phyloP scores from a whole-genome alignment of 2,888 invertebrate species.

The Eucriotettix oculatus region DNA sequence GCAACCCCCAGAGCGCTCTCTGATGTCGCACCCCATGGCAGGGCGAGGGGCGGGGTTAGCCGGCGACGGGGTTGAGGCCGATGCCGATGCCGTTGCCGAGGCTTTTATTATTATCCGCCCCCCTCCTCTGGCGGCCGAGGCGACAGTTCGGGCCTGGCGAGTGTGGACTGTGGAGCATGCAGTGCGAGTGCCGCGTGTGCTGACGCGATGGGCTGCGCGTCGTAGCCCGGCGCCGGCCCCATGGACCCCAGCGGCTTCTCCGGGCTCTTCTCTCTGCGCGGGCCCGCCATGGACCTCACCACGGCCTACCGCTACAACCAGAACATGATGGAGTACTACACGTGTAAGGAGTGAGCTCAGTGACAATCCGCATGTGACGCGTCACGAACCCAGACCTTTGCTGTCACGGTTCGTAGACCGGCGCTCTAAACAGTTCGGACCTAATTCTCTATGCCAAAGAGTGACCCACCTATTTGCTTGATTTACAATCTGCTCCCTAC shows the following conservation, averaged over 20 bases:
- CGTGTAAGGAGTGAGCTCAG: constrained; percentile 49
- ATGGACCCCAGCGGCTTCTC: constrained; percentile 21
- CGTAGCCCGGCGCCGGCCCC: constrained; percentile 7
- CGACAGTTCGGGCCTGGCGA: not conserved
- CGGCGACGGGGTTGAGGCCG: not conserved
- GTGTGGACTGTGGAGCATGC: not conserved
- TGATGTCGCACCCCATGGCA: not conserved
- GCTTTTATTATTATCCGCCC: constrained; percentile 12
- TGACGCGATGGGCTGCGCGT: not conserved
- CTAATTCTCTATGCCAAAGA: no score
- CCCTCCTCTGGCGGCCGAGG: not conserved
- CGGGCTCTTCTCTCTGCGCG: constrained; percentile 21
- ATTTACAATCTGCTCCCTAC: no score
- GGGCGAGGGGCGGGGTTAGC: not conserved
- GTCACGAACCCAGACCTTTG: no score
- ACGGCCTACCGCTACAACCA: constrained; percentile 92
- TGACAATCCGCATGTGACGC: no score
- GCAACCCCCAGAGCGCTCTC: not conserved
- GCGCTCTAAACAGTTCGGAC: no score
- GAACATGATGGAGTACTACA: constrained; percentile 98
- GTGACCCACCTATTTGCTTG: no score
- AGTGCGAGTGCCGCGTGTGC: not conserved
- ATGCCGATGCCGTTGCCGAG: not conserved
- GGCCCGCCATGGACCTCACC: constrained; percentile 66
- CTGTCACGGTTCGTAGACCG: no score